These are phyloP conservation scores for Campoletis raptor DNA, from an alignment of 2,888 invertebrate genomes.

Conservation along the genomic window DNA sequence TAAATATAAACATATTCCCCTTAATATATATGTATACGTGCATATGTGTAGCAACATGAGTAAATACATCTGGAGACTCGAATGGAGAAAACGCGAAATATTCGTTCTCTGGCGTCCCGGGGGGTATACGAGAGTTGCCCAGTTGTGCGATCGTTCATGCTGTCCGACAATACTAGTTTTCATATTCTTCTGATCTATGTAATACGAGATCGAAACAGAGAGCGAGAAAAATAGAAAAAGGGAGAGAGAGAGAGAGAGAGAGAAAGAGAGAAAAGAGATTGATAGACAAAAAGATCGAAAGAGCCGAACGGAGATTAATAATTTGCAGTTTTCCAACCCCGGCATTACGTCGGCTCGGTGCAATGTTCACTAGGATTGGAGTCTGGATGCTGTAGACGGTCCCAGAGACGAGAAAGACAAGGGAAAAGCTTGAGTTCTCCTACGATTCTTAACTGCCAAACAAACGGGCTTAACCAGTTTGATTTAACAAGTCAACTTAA, in stretches of 20 bases:
- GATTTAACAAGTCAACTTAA: slow-evolving; percentile 3
- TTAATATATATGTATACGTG: not conserved
- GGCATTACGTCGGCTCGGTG: slow-evolving; percentile 79
- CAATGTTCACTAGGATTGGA: not conserved
- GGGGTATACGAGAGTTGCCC: slow-evolving; percentile 32
- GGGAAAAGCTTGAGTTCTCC: slow-evolving; percentile 31
- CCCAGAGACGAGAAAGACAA: slow-evolving; percentile 34
- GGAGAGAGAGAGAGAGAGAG: slow-evolving; percentile 15
- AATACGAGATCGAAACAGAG: slow-evolving; percentile 70
- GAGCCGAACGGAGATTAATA: slow-evolving; percentile 80
- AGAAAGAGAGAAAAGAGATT: slow-evolving; percentile 19
- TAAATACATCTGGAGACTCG: slow-evolving; percentile 26
- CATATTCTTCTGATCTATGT: slow-evolving; percentile 79
- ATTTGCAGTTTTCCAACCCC: slow-evolving; percentile 82
- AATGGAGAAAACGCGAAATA: slow-evolving; percentile 65
- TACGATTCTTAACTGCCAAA: not conserved
- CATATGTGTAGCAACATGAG: not conserved
- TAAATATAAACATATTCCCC: slow-evolving; percentile 1
- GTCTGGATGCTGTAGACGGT: slow-evolving; percentile 11
- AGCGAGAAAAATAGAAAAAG: slow-evolving; percentile 1
- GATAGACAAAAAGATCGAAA: slow-evolving; percentile 55
- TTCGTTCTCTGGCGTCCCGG: slow-evolving; percentile 38
- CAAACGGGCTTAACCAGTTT: slow-evolving; percentile 11
- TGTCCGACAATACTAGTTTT: slow-evolving; percentile 78
- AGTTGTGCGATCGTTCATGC: slow-evolving; percentile 49